phyloP scores from a whole-genome alignment of 2,888 invertebrate species.

The Tupiocoris notatus region DNA sequence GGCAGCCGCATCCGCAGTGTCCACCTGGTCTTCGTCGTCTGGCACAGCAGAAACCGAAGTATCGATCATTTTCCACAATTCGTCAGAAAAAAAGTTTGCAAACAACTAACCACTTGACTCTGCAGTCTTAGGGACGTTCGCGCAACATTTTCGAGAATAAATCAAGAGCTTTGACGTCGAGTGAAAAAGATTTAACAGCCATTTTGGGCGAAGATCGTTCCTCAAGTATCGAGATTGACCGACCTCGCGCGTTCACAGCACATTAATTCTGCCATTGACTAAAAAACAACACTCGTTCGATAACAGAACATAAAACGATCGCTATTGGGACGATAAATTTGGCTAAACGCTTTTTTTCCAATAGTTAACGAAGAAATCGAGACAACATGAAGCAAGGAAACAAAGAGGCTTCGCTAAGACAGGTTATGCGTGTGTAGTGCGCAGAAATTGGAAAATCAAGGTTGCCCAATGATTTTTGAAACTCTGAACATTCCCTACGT shows the following conservation, averaged over 20 bases:
- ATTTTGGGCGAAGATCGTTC: neutral
- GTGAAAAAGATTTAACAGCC: neutral
- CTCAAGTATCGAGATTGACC: neutral
- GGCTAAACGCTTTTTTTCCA: too few species aligned
- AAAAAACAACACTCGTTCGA: too few species aligned
- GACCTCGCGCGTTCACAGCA: too few species aligned
- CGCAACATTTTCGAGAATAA: neutral
- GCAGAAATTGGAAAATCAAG: neutral
- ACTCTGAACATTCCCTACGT: too few species aligned
- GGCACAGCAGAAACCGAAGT: neutral
- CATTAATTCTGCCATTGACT: too few species aligned
- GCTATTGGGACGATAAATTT: too few species aligned
- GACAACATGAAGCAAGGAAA: conserved; percentile 5
- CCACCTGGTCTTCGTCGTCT: neutral
- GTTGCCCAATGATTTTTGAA: too few species aligned
- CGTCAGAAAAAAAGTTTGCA: too few species aligned
- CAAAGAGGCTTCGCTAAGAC: conserved; percentile 16
- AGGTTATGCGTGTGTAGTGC: conserved; percentile 24
- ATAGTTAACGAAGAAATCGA: neutral
- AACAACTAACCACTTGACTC: too few species aligned
- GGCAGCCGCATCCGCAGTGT: neutral
- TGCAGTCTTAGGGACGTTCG: neutral
- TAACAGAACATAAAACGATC: too few species aligned
- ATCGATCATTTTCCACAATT: neutral
- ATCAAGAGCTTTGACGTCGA: neutral